Evolutionary conservation across 2,888 invertebrate species (phyloP).

Genomic region (Glaucopsyche alexis): DNA sequence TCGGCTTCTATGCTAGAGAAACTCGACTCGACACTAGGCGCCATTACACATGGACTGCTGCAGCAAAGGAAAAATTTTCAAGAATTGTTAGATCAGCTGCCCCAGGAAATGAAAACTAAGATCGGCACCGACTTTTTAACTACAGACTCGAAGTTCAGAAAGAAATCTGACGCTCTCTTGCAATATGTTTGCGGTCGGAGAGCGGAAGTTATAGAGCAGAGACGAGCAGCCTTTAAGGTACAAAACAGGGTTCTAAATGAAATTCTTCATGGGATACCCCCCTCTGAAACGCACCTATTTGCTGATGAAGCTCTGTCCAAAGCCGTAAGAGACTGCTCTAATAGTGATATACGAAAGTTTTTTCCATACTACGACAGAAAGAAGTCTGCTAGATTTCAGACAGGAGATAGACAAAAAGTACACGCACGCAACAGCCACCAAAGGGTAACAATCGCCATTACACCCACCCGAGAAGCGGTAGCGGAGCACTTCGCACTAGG

Average conservation of each 20-base stretch:
- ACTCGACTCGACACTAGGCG: slow-evolving; percentile 34
- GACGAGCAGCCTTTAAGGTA: slow-evolving; percentile 19
- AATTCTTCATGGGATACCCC: slow-evolving; percentile 30
- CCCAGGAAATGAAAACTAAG: slow-evolving; percentile 18
- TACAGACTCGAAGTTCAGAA: slow-evolving; percentile 33
- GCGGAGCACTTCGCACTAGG: background rate
- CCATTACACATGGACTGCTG: slow-evolving; percentile 27
- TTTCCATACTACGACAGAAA: slow-evolving; percentile 16
- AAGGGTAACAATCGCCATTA: background rate
- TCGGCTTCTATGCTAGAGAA: slow-evolving; percentile 30
- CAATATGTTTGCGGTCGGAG: slow-evolving; percentile 36
- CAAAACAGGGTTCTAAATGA: slow-evolving; percentile 23
- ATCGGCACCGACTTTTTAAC: slow-evolving; percentile 30
- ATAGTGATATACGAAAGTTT: slow-evolving; percentile 18
- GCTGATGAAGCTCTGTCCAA: slow-evolving; percentile 29
- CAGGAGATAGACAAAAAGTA: slow-evolving; percentile 16
- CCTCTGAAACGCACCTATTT: slow-evolving; percentile 33
- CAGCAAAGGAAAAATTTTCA: no score
- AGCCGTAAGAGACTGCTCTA: slow-evolving; percentile 23
- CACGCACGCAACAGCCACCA: slow-evolving; percentile 9
- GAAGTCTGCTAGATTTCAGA: background rate
- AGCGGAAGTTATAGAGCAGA: slow-evolving; percentile 31
- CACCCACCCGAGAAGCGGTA: slow-evolving; percentile 20
- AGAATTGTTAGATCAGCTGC: background rate
- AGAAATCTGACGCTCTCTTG: slow-evolving; percentile 32